Conservation (phyloP, 2,888 invertebrate genomes). For the Synergus japonicus region DNA sequence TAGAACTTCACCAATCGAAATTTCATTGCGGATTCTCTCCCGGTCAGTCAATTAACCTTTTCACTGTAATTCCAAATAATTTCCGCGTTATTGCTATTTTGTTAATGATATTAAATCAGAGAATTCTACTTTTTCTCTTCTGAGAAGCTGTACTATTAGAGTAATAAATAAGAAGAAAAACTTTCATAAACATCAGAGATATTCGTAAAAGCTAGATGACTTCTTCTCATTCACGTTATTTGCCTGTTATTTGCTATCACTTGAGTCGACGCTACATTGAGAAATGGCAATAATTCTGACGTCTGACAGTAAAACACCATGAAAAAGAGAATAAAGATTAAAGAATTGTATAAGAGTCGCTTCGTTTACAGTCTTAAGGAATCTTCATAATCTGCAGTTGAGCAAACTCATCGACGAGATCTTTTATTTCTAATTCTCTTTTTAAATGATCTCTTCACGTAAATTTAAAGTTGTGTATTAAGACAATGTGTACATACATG, state of each 20-base stretch:
- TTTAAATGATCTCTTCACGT: slow-evolving; percentile 3
- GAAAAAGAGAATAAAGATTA: no score
- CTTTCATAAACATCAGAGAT: no score
- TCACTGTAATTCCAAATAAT: not conserved
- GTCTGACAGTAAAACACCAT: not conserved
- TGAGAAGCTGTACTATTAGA: no score
- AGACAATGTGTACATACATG: not conserved
- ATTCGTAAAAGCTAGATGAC: no score
- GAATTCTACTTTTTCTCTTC: no score
- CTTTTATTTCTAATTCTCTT: not conserved
- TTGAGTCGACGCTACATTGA: slow-evolving; percentile 9
- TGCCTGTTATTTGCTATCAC: not conserved
- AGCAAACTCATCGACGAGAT: not conserved
- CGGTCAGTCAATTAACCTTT: not conserved
- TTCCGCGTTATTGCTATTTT: not conserved
- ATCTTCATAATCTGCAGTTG: not conserved
- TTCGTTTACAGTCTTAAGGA: no score
- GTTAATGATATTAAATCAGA: not conserved
- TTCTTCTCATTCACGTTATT: not conserved
- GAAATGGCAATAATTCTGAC: not conserved
- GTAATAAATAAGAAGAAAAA: no score
- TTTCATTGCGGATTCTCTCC: not conserved
- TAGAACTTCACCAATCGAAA: slow-evolving; percentile 1
- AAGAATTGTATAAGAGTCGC: no score
- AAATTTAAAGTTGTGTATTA: not conserved